Evolutionary conservation across 2,888 invertebrate species (phyloP), one percentile per base, ranked within the genome.

Genomic region (Chrysolina haemoptera): DNA sequence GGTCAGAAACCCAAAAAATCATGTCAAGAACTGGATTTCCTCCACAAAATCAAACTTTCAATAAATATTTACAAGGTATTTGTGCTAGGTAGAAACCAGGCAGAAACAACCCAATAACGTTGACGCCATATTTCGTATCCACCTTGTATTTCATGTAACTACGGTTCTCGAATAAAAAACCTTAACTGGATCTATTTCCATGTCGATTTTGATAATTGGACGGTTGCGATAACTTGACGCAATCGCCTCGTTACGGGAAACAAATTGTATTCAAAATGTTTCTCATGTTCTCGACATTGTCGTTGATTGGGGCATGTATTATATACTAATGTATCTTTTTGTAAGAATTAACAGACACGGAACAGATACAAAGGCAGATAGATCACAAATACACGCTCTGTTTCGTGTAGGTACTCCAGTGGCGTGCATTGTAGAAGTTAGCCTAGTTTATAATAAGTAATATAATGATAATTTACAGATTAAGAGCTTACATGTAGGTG

Each of bases 261-360:
- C 41, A 46, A 35, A 69, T 62, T 69, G 16, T 62, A 62, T 69
- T 69, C 48, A 11, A 35, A 59, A 71, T 18, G 62, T 43, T 64
- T 55, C 40, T 59, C 35, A 11, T 59, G 59, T 59, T 35, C n/a
- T 59, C 59, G 35, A 27, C 59, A n/a, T 35, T 27, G 59, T 59
- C n/a, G 27, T 59, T 11, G 27, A 59, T 59, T 59, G 18, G 35
- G 35, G 59, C 11, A 27, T 59, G 27, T 59, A 27, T 35, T n/a
- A 53, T n/a, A n/a, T n/a, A n/a, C n/a, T n/a, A n/a, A n/a, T 59
- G 40, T 70, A 69, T 18, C 48, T 53, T 63, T 68, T 72, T 63
- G 53, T 68, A 63, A 68, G 67, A 63, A 41, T 41, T 63, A 55
- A 68, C 12, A 20, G 53, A 50, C 46, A 70, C 40, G 50, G n/a